Evolutionary conservation across 1,140 invertebrate species (phyloP).

Genomic region (Drosophila littoralis): DNA sequence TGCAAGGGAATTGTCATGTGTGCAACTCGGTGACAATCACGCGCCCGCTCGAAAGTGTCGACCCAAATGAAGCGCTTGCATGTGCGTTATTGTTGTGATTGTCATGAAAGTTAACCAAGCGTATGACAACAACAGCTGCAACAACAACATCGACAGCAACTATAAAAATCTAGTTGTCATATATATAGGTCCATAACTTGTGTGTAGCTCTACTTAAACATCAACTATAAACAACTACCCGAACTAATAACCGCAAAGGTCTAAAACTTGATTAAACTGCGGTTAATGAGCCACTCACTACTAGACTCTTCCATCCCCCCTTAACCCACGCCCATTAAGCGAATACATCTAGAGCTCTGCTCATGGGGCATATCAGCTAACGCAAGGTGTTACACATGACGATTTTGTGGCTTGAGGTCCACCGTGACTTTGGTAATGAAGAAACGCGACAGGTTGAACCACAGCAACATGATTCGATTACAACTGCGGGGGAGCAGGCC

Average conservation of each 20-base stretch:
- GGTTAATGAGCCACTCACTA: slow-evolving; percentile 70
- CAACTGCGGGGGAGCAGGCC: background rate
- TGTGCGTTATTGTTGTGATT: slow-evolving; percentile 22
- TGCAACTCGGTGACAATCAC: slow-evolving; percentile 23
- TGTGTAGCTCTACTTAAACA: slow-evolving; percentile 28
- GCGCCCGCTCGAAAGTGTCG: slow-evolving; percentile 4
- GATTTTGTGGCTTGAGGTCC: slow-evolving; percentile 5
- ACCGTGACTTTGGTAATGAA: slow-evolving; percentile 47
- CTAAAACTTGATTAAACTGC: slow-evolving; percentile 78
- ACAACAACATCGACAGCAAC: slow-evolving; percentile 25
- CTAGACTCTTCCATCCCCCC: too few relatives aligned
- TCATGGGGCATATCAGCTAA: slow-evolving; percentile 31
- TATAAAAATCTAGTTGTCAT: slow-evolving; percentile 14
- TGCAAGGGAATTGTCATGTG: slow-evolving; percentile 8
- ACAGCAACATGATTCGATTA: slow-evolving; percentile 11
- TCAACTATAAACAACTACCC: slow-evolving; percentile 44
- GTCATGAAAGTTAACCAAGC: slow-evolving; percentile 53
- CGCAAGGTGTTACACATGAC: slow-evolving; percentile 13
- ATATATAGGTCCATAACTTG: slow-evolving; percentile 26
- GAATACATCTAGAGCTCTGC: background rate
- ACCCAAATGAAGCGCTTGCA: slow-evolving; percentile 15
- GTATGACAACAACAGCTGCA: slow-evolving; percentile 38
- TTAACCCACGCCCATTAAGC: background rate
- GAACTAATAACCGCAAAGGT: slow-evolving; percentile 77
- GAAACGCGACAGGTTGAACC: slow-evolving; percentile 37